phyloP scores from a whole-genome alignment of 2,113 vertebrate genomes.

The Corythornis cristatus region DNA sequence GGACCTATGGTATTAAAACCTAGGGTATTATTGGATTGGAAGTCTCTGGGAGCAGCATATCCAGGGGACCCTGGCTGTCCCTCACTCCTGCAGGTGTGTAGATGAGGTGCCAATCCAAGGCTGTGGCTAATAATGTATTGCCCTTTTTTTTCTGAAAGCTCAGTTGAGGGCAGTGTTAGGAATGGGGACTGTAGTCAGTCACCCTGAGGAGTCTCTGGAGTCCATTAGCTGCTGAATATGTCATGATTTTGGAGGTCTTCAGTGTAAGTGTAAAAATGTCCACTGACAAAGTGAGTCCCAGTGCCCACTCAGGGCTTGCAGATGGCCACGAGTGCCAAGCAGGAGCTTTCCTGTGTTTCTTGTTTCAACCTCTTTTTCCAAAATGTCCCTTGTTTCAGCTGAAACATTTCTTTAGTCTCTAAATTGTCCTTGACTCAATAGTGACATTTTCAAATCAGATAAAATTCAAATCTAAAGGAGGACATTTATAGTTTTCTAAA shows the following conservation, averaged over 20 bases:
- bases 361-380: not conserved
- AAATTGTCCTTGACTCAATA: constrained; percentile 20
- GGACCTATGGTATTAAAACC: not conserved
- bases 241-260: not conserved
- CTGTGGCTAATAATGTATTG: not conserved
- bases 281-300: not conserved
- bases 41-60: not conserved
- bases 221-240: not conserved
- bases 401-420: not conserved
- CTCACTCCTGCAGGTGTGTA: not conserved
- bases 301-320: not conserved
- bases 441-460: constrained; percentile 13
- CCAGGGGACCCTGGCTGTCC: not conserved
- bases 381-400: constrained; percentile 10
- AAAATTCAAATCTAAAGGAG: constrained; percentile 38
- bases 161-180: not conserved
- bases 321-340: not conserved
- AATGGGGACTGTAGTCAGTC: not conserved
- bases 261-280: not conserved
- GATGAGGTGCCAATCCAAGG: not conserved
- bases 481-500: constrained; percentile 33
- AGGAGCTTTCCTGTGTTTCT: not conserved
- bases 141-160: not conserved
- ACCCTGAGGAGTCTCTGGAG: not conserved
- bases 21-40: not conserved